These are phyloP conservation scores for Cephus sareptanus DNA, from an alignment of 2,888 invertebrate species.

Conservation along the genomic window DNA sequence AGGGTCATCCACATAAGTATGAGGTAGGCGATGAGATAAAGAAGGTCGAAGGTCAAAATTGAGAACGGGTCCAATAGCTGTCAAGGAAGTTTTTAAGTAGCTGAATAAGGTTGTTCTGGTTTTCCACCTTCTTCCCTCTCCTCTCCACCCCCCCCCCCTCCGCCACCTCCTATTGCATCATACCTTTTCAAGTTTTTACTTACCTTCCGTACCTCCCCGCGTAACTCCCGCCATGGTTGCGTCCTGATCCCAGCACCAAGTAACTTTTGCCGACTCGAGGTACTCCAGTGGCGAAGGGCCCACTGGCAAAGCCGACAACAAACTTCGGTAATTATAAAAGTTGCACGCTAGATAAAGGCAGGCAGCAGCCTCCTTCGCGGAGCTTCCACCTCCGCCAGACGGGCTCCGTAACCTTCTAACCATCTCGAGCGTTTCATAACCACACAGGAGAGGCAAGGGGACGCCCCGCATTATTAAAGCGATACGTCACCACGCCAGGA, in stretches of 20 bases:
- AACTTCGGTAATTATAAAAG: conserved; percentile 48
- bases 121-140: neutral
- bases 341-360: conserved; percentile 8
- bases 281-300: conserved; percentile 30
- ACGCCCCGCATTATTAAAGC: conserved; percentile 49
- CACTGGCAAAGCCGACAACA: conserved; percentile 20
- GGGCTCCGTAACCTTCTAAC: conserved; percentile 13
- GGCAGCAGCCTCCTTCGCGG: conserved; percentile 5
- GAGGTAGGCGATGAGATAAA: conserved; percentile 9
- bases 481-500: conserved; percentile 44
- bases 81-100: neutral
- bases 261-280: conserved; percentile 38
- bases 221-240: neutral
- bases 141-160: too few relatives aligned
- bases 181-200: too few relatives aligned
- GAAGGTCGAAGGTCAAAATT: neutral
- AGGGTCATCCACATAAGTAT: conserved; percentile 10
- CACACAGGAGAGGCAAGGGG: conserved; percentile 31
- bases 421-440: conserved; percentile 11
- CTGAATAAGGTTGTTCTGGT: neutral
- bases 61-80: neutral
- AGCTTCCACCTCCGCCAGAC: neutral
- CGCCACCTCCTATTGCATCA: too few relatives aligned
- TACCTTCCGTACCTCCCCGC: too few relatives aligned
- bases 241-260: conserved; percentile 28